Conservation (phyloP, 1,140 invertebrate genomes). For the Trichoplusia ni region DNA sequence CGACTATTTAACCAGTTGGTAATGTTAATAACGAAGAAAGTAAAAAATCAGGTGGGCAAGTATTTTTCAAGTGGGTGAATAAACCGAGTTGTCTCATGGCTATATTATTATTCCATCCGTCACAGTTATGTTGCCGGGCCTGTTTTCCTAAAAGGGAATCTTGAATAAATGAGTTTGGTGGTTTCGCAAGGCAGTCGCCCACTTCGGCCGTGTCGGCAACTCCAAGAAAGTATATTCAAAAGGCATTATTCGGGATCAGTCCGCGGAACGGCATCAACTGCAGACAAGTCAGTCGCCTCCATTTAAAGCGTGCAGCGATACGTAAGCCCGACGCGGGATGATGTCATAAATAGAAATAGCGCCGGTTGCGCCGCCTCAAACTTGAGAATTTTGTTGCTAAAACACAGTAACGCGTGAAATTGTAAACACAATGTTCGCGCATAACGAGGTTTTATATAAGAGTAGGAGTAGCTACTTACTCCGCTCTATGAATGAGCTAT, state of each 20-base stretch:
- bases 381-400: constrained; percentile 53
- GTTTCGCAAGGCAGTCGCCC: constrained; percentile 68
- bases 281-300: constrained; percentile 77
- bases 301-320: constrained; percentile 81
- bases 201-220: constrained; percentile 55
- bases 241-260: constrained; percentile 77
- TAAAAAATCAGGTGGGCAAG: constrained; percentile 14
- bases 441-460: not conserved
- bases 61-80: constrained; percentile 33
- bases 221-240: constrained; percentile 73
- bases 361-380: constrained; percentile 52
- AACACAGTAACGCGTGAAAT: constrained; percentile 50
- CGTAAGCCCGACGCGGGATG: constrained; percentile 78
- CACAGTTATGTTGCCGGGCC: constrained; percentile 56
- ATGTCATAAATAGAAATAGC: constrained; percentile 82
- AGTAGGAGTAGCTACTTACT: too few relatives aligned
- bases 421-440: constrained; percentile 48
- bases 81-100: constrained; percentile 28
- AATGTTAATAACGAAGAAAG: constrained; percentile 14
- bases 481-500: constrained; percentile 8
- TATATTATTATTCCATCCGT: constrained; percentile 70
- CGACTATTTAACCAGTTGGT: not conserved
- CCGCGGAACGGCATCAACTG: constrained; percentile 77
- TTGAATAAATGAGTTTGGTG: constrained; percentile 71
- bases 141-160: constrained; percentile 76